phyloP scores from a whole-genome alignment of 2,113 vertebrate genomes.

The Phoenicopterus ruber region DNA sequence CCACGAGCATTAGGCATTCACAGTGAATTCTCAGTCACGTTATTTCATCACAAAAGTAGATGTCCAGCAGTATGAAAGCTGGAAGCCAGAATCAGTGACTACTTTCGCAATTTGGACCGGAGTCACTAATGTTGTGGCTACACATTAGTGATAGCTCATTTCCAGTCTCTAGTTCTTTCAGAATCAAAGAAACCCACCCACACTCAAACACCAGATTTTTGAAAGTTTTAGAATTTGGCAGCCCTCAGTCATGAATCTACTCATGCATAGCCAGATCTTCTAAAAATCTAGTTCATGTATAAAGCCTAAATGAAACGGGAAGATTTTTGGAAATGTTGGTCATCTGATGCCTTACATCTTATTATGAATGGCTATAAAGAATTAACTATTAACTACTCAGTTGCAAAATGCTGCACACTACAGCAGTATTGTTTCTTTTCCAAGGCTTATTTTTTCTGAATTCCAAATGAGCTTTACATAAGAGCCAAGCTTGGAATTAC shows the following conservation, averaged over 20 bases:
- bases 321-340: background rate
- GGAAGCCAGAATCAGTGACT: fast-evolving
- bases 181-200: background rate
- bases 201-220: background rate
- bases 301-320: background rate
- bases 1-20: background rate
- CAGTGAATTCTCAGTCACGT: background rate
- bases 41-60: background rate
- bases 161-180: background rate
- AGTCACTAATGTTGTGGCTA: background rate
- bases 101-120: too few relatives aligned
- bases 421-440: background rate
- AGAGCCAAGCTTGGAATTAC: background rate
- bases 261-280: background rate
- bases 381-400: background rate
- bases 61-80: background rate
- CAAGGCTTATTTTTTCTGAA: background rate
- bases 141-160: fast-evolving
- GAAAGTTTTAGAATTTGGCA: background rate
- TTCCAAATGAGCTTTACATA: background rate
- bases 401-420: background rate
- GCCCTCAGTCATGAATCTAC: background rate
- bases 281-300: background rate
- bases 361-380: background rate
- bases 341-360: background rate